phyloP scores from a whole-genome alignment of 2,888 invertebrate species.

The Sialis lutaria region DNA sequence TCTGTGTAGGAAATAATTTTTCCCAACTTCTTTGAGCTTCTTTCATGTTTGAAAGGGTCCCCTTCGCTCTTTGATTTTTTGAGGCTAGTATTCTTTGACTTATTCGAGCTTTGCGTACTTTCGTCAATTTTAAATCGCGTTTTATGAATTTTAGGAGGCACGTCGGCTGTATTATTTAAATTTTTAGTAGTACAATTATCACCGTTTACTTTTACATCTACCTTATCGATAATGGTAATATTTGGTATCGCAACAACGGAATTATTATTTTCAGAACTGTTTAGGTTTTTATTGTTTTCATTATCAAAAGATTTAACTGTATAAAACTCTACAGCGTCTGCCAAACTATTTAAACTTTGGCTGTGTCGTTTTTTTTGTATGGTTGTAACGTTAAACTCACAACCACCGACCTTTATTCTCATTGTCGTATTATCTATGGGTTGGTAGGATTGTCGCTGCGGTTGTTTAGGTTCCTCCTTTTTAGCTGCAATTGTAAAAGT shows the following conservation, averaged over 20 bases:
- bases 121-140: not conserved
- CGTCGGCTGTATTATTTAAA: not conserved
- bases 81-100: conserved; percentile 15
- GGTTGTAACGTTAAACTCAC: conserved; percentile 25
- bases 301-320: conserved; percentile 1
- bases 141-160: not conserved
- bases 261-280: not conserved
- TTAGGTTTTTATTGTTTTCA: not conserved
- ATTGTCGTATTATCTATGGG: conserved; percentile 24
- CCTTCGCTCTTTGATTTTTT: conserved; percentile 25
- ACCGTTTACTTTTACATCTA: not conserved
- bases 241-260: no score
- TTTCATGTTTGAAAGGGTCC: conserved; percentile 22
- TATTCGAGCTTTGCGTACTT: not conserved
- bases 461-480: conserved; percentile 17
- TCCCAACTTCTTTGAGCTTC: conserved; percentile 21
- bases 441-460: conserved; percentile 14
- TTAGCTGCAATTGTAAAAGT: not conserved
- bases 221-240: not conserved
- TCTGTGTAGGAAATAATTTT: conserved; percentile 21
- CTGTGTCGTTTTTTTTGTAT: conserved; percentile 21
- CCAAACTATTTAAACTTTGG: conserved; percentile 23
- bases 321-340: conserved; percentile 16
- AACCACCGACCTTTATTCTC: conserved; percentile 26
- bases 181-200: not conserved